These are phyloP conservation scores for Anoncus sp. DNA, from an alignment of 2,888 invertebrate genomes.

Conservation along the genomic window DNA sequence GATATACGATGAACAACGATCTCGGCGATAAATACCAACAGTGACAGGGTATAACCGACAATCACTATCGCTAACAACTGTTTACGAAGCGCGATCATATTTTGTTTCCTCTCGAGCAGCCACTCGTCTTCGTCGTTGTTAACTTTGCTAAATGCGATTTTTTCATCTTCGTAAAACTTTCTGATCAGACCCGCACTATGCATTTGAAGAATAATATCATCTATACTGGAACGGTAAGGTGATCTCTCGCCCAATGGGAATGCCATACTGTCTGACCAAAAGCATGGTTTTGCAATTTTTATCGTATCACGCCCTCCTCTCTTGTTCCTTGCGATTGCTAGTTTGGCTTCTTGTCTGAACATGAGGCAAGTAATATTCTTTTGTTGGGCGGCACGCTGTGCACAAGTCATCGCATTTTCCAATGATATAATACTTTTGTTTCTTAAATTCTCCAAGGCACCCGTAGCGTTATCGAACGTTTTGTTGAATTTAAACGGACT, in stretches of 20 bases:
- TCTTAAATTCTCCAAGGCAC: slow-evolving; percentile 25
- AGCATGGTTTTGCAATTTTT: too few species aligned
- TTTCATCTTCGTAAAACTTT: too few species aligned
- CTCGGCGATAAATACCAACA: not conserved
- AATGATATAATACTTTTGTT: slow-evolving; percentile 20
- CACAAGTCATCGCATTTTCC: slow-evolving; percentile 17
- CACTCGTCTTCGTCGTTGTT: slow-evolving; percentile 5
- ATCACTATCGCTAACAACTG: slow-evolving; percentile 1
- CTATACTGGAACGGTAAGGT: slow-evolving; percentile 16
- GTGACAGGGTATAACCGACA: slow-evolving; percentile 1
- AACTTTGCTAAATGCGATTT: too few species aligned
- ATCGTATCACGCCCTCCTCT: too few species aligned
- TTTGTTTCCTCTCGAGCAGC: not conserved
- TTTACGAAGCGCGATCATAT: not conserved
- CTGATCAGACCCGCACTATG: not conserved
- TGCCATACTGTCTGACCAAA: too few species aligned
- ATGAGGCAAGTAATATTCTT: slow-evolving; percentile 54
- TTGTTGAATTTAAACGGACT: slow-evolving; percentile 15
- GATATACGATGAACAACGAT: not conserved
- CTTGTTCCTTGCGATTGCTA: too few species aligned
- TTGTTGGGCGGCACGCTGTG: slow-evolving; percentile 7
- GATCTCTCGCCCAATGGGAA: too few species aligned
- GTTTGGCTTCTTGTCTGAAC: slow-evolving; percentile 37
- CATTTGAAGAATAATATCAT: not conserved
- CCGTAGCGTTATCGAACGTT: slow-evolving; percentile 47